Conservation (phyloP, 1,140 invertebrate genomes). For the Tetraneura akinire region DNA sequence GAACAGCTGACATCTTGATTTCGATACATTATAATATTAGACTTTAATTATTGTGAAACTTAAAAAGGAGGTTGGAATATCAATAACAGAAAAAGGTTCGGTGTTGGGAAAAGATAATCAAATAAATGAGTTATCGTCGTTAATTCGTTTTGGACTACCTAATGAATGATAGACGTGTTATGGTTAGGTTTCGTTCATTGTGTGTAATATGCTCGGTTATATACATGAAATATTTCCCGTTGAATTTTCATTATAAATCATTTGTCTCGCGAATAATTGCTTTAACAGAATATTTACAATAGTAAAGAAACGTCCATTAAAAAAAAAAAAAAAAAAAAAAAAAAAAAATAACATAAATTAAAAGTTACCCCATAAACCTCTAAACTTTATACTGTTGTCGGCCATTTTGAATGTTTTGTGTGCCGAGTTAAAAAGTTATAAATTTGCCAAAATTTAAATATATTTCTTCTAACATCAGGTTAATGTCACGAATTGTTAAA, state of each 20-base stretch:
- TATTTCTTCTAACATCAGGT: slow-evolving; percentile 3
- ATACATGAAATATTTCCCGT: background rate
- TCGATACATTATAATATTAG: too few relatives aligned
- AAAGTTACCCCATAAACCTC: background rate
- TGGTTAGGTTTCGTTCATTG: background rate
- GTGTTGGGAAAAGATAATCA: too few relatives aligned
- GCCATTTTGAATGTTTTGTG: background rate
- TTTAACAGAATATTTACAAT: slow-evolving; percentile 19
- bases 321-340: slow-evolving; percentile 1
- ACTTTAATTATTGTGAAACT: too few relatives aligned
- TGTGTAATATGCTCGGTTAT: background rate
- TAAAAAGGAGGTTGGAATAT: too few relatives aligned
- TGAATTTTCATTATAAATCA: slow-evolving; percentile 15
- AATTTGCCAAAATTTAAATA: slow-evolving; percentile 29
- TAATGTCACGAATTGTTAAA: slow-evolving; percentile 23
- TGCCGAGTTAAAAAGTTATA: background rate
- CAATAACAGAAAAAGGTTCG: too few relatives aligned
- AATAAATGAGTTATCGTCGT: too few relatives aligned
- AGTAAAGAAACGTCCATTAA: slow-evolving; percentile 6
- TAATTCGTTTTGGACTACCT: slow-evolving; percentile 10
- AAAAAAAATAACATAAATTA: slow-evolving; percentile 32
- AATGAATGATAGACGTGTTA: background rate
- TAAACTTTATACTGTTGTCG: slow-evolving; percentile 29
- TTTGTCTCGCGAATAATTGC: background rate
- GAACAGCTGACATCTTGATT: too few relatives aligned